Base-by-base conservation (phyloP, 2,797 vertebrate species). In the Atherinosoma microstoma region DNA sequence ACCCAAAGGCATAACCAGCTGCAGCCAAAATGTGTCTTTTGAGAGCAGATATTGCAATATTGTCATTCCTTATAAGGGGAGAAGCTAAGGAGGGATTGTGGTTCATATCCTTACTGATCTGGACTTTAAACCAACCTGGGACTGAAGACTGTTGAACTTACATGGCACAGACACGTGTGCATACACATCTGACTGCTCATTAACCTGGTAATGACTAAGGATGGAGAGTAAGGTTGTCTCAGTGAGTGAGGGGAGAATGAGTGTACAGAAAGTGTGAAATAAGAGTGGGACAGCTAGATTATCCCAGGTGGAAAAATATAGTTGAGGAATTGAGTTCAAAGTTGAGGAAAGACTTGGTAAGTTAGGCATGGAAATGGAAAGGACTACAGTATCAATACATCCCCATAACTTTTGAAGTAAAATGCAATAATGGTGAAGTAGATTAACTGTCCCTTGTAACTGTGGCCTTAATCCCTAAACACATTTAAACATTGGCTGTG, bases 391-490 rank as follows among this genome's bases (percentile, higher is more conserved):
- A 66, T 29, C 54, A 68, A 61, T 58, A 71, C 42, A 77, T 87
- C 84, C 84, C 81, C 74, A 54, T 68, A 72, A 72, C 70, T 27
- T 75, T 70, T 84, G 40, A 49, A 86, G 78, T 85, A 76, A 42
- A 89, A 91, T 84, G 91, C 90, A 91, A 92, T 93, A 92, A 91
- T 42, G 64, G 72, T 60, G 84, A 86, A 86, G 79, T 80, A 79
- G 66, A 78, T 73, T 47, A 79, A 79, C 71, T 86, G 83, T 89
- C 88, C 84, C 86, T 77, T 86, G 82, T 90, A 92, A 86, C 81
- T 80, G 92, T 92, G 92, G 92, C 92, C 93, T 94, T 93, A 93
- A 89, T 83, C 83, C 87, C 85, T 61, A 77, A 86, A 89, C 70
- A 77, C 76, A 82, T 80, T 64, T 22, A 84, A 80, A 84, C 78